These are phyloP conservation scores for Globodera rostochiensis DNA, from an alignment of 1,140 invertebrate genomes.

Conservation along the genomic window DNA sequence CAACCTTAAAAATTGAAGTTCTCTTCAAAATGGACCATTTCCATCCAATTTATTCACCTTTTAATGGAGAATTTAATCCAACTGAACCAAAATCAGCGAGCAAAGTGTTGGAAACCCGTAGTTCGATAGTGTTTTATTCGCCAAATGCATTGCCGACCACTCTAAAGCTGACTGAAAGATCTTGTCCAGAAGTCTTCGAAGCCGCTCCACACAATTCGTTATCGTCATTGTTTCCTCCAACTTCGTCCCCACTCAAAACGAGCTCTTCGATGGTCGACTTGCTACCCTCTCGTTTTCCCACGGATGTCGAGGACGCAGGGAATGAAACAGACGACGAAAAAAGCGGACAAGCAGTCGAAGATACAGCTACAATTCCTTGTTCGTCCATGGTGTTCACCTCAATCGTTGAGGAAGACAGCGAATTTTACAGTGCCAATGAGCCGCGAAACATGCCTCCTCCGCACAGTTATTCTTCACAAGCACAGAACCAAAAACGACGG, in stretches of 20 bases:
- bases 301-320: not conserved
- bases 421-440: not conserved
- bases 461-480: constrained; percentile 1
- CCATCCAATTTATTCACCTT: not conserved
- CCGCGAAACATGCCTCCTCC: not conserved
- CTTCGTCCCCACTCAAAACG: not conserved
- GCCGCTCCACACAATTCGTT: not conserved
- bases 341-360: not conserved
- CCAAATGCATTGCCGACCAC: not conserved
- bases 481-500: not conserved
- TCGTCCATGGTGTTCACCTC: not conserved
- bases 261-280: constrained; percentile 20
- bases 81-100: not conserved
- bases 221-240: not conserved
- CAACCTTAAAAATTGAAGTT: not conserved
- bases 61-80: not conserved
- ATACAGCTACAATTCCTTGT: not conserved
- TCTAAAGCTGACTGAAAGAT: not conserved
- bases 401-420: not conserved
- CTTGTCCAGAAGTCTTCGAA: not conserved
- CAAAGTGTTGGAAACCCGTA: not conserved
- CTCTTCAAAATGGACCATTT: not conserved
- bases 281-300: constrained; percentile 25
- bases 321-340: constrained; percentile 2
- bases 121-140: constrained; percentile 7